phyloP scores from a whole-genome alignment of 2,888 invertebrate species.

The Cataglyphis livida region DNA sequence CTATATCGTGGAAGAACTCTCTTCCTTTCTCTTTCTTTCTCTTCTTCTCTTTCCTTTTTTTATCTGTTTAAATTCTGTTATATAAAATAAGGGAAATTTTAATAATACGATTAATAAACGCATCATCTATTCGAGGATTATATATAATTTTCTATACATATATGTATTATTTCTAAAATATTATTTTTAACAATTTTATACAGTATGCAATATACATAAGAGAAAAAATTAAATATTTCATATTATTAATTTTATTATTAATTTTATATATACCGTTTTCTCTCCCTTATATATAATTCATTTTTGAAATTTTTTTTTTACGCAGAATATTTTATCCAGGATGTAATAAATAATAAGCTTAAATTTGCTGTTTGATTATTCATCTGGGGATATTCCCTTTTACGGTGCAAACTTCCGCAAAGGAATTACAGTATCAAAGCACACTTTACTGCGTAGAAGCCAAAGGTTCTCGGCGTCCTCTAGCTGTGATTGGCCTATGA shows the following conservation, averaged over 20 bases:
- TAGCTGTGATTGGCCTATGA: slow-evolving; percentile 49
- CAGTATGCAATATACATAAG: not conserved
- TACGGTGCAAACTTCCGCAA: slow-evolving; percentile 39
- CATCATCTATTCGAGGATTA: not conserved
- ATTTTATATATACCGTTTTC: not conserved
- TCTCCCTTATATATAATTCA: not conserved
- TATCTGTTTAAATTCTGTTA: slow-evolving; percentile 7
- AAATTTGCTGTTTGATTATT: slow-evolving; percentile 3
- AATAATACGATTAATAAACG: not conserved
- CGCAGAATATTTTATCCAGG: not conserved
- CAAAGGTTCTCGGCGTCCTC: slow-evolving; percentile 48
- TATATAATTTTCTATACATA: not conserved
- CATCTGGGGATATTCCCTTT: slow-evolving; percentile 9
- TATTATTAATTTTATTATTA: not conserved
- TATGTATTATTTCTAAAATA: not conserved
- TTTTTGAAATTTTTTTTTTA: not conserved
- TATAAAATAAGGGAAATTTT: not conserved
- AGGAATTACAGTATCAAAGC: slow-evolving; percentile 46
- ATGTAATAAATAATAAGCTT: slow-evolving; percentile 24
- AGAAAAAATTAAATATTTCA: not conserved
- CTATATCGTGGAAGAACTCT: not conserved
- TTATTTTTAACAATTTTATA: not conserved
- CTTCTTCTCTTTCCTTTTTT: slow-evolving; percentile 4
- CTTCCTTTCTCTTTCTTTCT: slow-evolving; percentile 13
- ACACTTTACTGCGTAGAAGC: slow-evolving; percentile 34